A percentile compares a stretch with the other conserved stretches of the same genome.
phyloP scores from a whole-genome alignment of 2,797 vertebrate species.

The Philypnodon macrostomus region DNA sequence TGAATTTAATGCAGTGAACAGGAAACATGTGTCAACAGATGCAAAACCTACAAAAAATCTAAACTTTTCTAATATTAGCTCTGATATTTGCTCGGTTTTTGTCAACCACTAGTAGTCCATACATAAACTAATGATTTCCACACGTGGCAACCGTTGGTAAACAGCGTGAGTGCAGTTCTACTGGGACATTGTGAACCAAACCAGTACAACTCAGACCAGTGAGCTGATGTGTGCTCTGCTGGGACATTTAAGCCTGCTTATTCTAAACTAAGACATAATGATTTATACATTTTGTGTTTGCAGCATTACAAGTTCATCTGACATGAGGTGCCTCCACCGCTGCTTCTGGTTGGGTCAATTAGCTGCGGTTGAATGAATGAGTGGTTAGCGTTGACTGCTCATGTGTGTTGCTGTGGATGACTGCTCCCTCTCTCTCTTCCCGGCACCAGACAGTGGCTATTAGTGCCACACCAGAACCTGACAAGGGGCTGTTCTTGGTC shows the following conservation, averaged over 20 bases:
- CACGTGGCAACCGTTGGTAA: not conserved
- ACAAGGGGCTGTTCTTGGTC: slow-evolving; percentile 45
- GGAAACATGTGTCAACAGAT: no score
- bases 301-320: slow-evolving; percentile 13
- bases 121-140: no score
- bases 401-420: no score
- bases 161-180: not conserved
- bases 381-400: slow-evolving; percentile 27
- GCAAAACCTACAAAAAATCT: no score
- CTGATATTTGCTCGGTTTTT: no score
- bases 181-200: not conserved
- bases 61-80: no score
- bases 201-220: not conserved
- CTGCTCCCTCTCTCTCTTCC: slow-evolving; percentile 25
- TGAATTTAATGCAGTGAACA: no score
- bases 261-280: slow-evolving; percentile 13
- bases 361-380: slow-evolving; percentile 45
- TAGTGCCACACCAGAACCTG: slow-evolving; percentile 32
- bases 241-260: slow-evolving; percentile 13
- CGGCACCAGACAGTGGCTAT: slow-evolving; percentile 53
- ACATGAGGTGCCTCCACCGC: slow-evolving; percentile 29
- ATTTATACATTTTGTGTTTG: slow-evolving; percentile 35
- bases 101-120: no score
- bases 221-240: slow-evolving; percentile 3
- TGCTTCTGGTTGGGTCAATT: slow-evolving; percentile 31